A percentile compares a stretch with the other conserved stretches of the same genome.
Evolutionary conservation across 2,113 vertebrate genomes (phyloP).

Genomic region (Octodon degus): DNA sequence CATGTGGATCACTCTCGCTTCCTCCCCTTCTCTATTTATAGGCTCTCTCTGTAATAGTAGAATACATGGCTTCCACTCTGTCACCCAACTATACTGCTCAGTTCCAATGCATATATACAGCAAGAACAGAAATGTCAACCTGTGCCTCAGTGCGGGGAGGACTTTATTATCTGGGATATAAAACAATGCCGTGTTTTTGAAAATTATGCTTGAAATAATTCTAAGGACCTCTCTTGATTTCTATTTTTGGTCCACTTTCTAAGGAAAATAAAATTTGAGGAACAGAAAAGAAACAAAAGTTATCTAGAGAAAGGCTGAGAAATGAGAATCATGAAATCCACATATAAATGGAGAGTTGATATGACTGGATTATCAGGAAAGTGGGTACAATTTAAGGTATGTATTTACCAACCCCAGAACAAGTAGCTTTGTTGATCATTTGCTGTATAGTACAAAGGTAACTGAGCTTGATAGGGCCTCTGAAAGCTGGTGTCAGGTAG

Average conservation of each 20-base stretch:
- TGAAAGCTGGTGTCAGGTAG: neutral
- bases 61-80: neutral
- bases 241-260: neutral
- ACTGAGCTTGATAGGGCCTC: neutral
- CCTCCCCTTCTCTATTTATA: neutral
- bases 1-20: neutral
- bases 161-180: neutral
- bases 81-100: neutral
- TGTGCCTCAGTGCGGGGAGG: neutral
- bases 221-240: slow-evolving; percentile 41
- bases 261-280: slow-evolving; percentile 70
- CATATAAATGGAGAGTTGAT: neutral
- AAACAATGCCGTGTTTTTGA: slow-evolving; percentile 67
- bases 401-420: neutral
- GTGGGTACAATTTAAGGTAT: neutral
- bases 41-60: neutral
- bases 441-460: neutral
- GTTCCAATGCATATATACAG: neutral
- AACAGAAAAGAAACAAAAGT: slow-evolving; percentile 57
- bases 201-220: slow-evolving; percentile 72
- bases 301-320: slow-evolving; percentile 17
- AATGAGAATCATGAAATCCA: neutral
- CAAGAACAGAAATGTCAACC: neutral
- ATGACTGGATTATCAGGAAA: neutral
- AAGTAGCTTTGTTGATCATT: neutral